phyloP scores from a whole-genome alignment of 2,888 invertebrate species.

The Lasioglossum calceatum region DNA sequence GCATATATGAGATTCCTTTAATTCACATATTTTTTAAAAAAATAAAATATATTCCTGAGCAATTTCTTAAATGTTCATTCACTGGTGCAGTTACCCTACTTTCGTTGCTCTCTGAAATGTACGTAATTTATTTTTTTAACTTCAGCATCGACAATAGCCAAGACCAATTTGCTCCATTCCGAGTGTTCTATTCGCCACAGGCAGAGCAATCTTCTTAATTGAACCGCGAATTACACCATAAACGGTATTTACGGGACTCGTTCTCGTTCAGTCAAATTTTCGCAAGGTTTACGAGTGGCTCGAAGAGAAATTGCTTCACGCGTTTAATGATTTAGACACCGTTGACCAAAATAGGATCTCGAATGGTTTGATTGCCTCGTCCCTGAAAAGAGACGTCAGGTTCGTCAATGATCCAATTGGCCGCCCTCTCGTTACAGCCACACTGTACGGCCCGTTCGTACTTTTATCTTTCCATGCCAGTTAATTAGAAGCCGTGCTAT shows the following conservation, averaged over 20 bases:
- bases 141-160: neutral
- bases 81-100: too few relatives aligned
- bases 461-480: neutral
- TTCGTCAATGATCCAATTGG: slow-evolving; percentile 9
- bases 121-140: too few relatives aligned
- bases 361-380: neutral
- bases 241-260: neutral
- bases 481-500: neutral
- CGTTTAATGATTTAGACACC: neutral
- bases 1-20: too few relatives aligned
- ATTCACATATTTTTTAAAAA: too few relatives aligned
- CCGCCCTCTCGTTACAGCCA: neutral
- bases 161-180: neutral
- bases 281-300: neutral
- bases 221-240: neutral
- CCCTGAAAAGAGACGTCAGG: neutral
- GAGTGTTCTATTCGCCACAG: neutral
- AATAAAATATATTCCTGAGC: too few relatives aligned
- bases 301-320: neutral
- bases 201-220: neutral
- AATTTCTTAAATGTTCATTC: too few relatives aligned
- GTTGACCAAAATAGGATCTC: neutral
- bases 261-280: neutral
- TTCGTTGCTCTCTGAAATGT: too few relatives aligned
- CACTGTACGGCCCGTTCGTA: too few relatives aligned